These are phyloP conservation scores for Urosaurus nigricauda DNA, from an alignment of 2,797 vertebrate species.

Conservation along the genomic window DNA sequence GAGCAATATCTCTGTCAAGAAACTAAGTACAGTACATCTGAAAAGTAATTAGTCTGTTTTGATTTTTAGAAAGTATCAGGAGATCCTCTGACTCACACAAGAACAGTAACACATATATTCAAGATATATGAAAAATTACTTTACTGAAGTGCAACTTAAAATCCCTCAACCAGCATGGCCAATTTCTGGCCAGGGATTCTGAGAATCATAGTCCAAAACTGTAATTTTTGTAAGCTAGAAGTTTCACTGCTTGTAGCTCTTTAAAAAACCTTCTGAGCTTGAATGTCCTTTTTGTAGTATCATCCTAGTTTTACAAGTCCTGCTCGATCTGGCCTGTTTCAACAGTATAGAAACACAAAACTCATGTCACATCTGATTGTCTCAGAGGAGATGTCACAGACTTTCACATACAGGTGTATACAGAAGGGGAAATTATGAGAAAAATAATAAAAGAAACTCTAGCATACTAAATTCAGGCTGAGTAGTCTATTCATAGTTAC, in stretches of 20 bases:
- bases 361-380: not conserved
- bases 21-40: not conserved
- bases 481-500: constrained; percentile 28
- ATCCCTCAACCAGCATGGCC: too few species aligned
- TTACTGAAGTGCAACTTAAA: too few species aligned
- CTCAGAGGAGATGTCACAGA: not conserved
- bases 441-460: not conserved
- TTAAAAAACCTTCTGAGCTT: not conserved
- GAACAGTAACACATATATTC: not conserved
- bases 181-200: too few species aligned
- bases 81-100: not conserved
- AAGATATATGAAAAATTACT: too few species aligned
- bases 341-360: not conserved
- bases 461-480: constrained; percentile 8
- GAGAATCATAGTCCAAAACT: too few species aligned
- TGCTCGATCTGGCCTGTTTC: not conserved
- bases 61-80: not conserved
- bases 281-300: not conserved
- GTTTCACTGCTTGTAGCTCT: not conserved
- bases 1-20: not conserved
- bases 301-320: not conserved
- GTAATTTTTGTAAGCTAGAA: too few species aligned
- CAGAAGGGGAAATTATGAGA: not conserved
- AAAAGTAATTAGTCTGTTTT: not conserved
- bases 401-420: not conserved